Evolutionary conservation across 2,797 vertebrate genomes (phyloP), one percentile per base, ranked within the genome.

Genomic region (Dendrocincla tyrannina): DNA sequence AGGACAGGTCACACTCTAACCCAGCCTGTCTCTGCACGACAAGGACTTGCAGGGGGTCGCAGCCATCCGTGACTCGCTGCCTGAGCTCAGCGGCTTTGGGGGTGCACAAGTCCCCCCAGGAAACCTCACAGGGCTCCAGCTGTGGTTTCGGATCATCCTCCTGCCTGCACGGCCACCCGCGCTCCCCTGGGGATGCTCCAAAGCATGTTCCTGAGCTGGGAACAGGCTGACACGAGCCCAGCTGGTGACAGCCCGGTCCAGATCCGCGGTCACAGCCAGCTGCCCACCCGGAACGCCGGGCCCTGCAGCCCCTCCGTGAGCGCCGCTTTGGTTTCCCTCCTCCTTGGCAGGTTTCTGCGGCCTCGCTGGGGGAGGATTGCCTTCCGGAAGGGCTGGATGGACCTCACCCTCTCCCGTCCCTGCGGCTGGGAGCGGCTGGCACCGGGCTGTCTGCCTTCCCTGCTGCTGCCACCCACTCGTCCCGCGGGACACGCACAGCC

Each of bases 1-100:
- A 96, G 96, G 95, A 96, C 96, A 94, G 94, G 91, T 93, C 94
- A 87, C 0, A 4, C 78, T 92, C 49, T 63, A n/a, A 7, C 35
- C 89, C 60, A 87, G 92, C 35, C 74, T 22, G 17, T 5, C 83
- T 23, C 80, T 9, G 11, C 74, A 69, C 0, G 0, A 25, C 25
- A 2, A 16, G 80, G 63, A 22, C 3, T 47, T 13, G 39, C 19
- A 13, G 59, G 39, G 79, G 63, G 22, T 75, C 37, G 5, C 50
- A 32, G 59, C 27, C 44, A 10, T 9, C 44, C 33, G 0, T 0
- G 1, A 17, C 39, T 69, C 22, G 0, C 35, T 37, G 74, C 39
- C 58, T 7, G 17, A 58, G 39, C 47, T 53, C 4, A 3, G n/a
- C 28, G 13, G 72, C n/a, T 32, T 0, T 27, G 30, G 18, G 53